A percentile compares a stretch with the other conserved stretches of the same genome.
phyloP scores from a whole-genome alignment of 2,888 invertebrate species.

The Amphipoea lucens region DNA sequence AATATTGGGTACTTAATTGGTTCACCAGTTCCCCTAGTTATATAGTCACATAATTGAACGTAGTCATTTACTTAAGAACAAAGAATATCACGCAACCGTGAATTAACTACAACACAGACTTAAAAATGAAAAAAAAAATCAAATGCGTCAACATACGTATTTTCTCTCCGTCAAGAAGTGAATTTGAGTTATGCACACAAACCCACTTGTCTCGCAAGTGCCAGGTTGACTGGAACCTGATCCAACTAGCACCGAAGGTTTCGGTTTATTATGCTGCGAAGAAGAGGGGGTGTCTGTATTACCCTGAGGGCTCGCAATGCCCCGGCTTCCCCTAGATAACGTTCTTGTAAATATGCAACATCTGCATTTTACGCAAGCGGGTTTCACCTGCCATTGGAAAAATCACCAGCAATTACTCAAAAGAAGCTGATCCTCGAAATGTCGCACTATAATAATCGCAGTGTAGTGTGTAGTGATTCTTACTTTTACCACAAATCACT shows the following conservation, averaged over 20 bases:
- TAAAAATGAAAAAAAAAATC: background rate
- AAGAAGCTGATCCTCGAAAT: background rate
- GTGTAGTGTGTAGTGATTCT: background rate
- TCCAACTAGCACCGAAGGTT: background rate
- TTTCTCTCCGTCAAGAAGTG: background rate
- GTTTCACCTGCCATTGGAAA: background rate
- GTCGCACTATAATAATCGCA: background rate
- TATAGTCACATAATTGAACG: background rate
- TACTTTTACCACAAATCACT: background rate
- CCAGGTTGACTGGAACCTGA: background rate
- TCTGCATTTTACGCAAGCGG: background rate
- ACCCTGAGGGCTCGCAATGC: background rate
- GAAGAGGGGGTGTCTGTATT: background rate
- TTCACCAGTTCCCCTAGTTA: background rate
- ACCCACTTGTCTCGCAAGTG: background rate
- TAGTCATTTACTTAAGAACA: background rate
- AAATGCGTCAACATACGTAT: background rate
- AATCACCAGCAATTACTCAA: constrained; percentile 6
- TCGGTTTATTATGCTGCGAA: background rate
- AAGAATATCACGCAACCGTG: background rate
- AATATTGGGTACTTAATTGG: too few relatives aligned
- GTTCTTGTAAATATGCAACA: background rate
- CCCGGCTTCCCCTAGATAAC: background rate
- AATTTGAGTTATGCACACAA: background rate
- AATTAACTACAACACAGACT: background rate